phyloP scores from a whole-genome alignment of 1,140 invertebrate genomes.

The Odontomachus brunneus region DNA sequence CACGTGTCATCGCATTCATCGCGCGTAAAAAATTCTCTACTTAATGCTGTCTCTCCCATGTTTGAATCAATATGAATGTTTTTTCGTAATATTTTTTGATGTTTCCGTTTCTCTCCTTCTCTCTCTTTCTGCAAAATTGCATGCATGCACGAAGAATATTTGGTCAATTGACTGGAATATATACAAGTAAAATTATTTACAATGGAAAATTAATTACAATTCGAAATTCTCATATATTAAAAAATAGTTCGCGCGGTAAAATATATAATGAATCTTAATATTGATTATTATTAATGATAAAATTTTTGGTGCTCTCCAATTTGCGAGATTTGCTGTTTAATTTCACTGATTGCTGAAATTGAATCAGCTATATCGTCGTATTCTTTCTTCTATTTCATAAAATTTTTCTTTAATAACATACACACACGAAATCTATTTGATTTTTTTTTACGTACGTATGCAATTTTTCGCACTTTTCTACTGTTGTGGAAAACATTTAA shows the following conservation, averaged over 20 bases:
- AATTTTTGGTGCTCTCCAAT: background rate
- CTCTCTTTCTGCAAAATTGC: no score
- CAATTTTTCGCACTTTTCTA: background rate
- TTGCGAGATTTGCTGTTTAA: background rate
- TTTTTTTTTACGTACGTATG: background rate
- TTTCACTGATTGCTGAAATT: background rate
- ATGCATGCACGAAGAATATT: no score
- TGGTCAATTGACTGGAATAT: no score
- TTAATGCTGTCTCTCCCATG: background rate
- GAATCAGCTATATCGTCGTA: no score
- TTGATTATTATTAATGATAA: background rate
- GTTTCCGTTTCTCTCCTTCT: no score
- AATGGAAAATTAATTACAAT: no score
- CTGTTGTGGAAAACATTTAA: background rate
- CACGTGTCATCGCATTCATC: background rate
- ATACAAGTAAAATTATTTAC: no score
- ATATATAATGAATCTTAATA: background rate
- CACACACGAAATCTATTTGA: background rate
- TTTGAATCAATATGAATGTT: background rate
- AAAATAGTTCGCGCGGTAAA: no score
- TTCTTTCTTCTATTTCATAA: no score
- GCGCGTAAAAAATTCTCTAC: conserved; percentile 8
- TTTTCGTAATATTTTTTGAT: background rate
- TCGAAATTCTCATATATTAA: no score
- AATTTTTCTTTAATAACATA: background rate